Evolutionary conservation across 2,888 invertebrate species (phyloP), one percentile per base, ranked within the genome.

Genomic region (Epirrhoe alternata): DNA sequence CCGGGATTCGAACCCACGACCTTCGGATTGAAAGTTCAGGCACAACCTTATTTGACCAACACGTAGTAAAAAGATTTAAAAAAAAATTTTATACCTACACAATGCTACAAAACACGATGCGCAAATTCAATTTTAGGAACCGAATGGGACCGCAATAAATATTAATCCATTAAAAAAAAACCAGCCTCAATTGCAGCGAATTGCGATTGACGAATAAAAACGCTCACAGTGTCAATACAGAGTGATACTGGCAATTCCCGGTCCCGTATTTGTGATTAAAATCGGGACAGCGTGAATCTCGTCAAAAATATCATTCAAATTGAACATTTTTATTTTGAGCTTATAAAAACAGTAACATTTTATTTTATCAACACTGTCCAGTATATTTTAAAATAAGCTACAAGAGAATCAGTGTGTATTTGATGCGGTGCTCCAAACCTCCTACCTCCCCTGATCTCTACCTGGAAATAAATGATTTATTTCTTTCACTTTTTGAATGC

Each of bases 221-320:
- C 35, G 49, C 64, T 16, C 14, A 49, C 55, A 60, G 31, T 59
- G 64, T 59, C 59, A 54, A 59, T 50, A 64, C 49, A 30, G 45
- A 49, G 54, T 64, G 59, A 64, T 64, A 55, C 59, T 10, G 50
- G 50, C 64, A 55, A 64, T 64, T 55, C 38, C 59, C 51, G 35
- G 56, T 30, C 53, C 64, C 50, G 50, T 63, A 65, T 66, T 64
- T 68, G 70, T 72, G 50, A 72, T 70, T 67, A 70, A 70, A 70
- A 57, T 58, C 66, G 67, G 63, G 60, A 57, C 66, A 61, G 64
- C 69, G 67, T 66, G 55, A 67, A 66, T 66, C 73, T 70, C 72
- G 65, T 71, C 74, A 72, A 72, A 72, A 78, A 77, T 73, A 74
- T 77, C 71, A 77, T 75, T 79, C 74, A 55, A 62, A 60, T 64